A percentile compares a stretch with the other conserved stretches of the same genome.
Conservation (phyloP, 2,888 invertebrate species). For the Chironomus tentans region DNA sequence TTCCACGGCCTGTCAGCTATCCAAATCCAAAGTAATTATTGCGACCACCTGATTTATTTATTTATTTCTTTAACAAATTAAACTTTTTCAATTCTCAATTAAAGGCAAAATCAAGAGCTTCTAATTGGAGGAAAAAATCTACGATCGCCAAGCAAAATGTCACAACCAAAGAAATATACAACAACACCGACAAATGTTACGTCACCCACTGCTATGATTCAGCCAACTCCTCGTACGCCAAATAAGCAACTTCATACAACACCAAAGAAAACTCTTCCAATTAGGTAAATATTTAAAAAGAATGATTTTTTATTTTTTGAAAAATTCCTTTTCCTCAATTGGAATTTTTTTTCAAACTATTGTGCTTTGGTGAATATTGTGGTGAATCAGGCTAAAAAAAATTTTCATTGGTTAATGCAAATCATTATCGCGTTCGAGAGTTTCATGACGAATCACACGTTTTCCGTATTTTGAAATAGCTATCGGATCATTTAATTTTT, state of each 20-base stretch:
- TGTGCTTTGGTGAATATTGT: too few relatives aligned
- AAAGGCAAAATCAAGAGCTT: constrained; percentile 21
- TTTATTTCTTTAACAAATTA: too few relatives aligned
- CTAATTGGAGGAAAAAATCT: constrained; percentile 29
- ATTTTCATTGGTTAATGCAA: not conserved
- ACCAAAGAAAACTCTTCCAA: constrained; percentile 39
- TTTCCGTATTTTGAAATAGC: constrained; percentile 5
- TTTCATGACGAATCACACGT: constrained; percentile 22
- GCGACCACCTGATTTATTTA: too few relatives aligned
- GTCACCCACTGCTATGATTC: constrained; percentile 30
- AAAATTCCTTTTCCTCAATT: too few relatives aligned
- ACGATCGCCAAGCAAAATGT: constrained; percentile 41
- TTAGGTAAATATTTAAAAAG: constrained; percentile 10
- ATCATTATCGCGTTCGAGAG: constrained; percentile 16
- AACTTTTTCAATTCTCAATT: too few relatives aligned
- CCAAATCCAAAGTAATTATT: constrained; percentile 39
- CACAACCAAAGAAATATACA: constrained; percentile 41
- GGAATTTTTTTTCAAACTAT: too few relatives aligned
- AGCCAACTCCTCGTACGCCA: constrained; percentile 35
- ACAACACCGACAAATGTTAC: constrained; percentile 31
- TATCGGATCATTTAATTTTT: constrained; percentile 16
- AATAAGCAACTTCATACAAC: constrained; percentile 36
- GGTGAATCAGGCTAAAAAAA: not conserved
- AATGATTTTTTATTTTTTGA: too few relatives aligned
- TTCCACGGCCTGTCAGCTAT: constrained; percentile 42